Evolutionary conservation across 2,888 invertebrate genomes (phyloP).

Genomic region (Pheosia tremula): DNA sequence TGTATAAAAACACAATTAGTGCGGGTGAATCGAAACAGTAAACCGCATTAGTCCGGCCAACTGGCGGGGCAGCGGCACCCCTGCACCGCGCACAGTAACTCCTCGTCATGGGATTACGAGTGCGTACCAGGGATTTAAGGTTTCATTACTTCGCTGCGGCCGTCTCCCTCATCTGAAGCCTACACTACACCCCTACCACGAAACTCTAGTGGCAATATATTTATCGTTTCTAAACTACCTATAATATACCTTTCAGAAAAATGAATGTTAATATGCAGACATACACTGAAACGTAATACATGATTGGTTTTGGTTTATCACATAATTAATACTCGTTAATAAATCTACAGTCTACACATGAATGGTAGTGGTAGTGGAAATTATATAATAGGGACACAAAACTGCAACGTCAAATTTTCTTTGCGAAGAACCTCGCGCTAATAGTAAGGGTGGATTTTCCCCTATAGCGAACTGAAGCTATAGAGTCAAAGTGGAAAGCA

Average conservation of each 20-base stretch:
- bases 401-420: conserved; percentile 1
- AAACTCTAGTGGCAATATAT: neutral
- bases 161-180: conserved; percentile 43
- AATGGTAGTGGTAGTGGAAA: neutral
- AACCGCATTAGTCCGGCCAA: conserved; percentile 82
- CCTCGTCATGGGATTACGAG: conserved; percentile 82
- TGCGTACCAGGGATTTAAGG: conserved; percentile 83
- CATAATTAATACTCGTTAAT: no score
- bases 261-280: no score
- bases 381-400: neutral
- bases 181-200: conserved; percentile 25
- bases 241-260: no score
- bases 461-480: conserved; percentile 57
- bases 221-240: neutral
- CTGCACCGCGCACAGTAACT: conserved; percentile 58
- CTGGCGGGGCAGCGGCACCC: conserved; percentile 64
- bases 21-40: conserved; percentile 76
- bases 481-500: conserved; percentile 63
- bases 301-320: no score
- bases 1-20: conserved; percentile 78
- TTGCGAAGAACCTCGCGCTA: neutral
- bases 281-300: no score
- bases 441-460: conserved; percentile 41
- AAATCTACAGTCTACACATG: no score
- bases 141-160: conserved; percentile 77